These are phyloP conservation scores for Cuculus canorus DNA, from an alignment of 2,797 vertebrate species.

Conservation along the genomic window DNA sequence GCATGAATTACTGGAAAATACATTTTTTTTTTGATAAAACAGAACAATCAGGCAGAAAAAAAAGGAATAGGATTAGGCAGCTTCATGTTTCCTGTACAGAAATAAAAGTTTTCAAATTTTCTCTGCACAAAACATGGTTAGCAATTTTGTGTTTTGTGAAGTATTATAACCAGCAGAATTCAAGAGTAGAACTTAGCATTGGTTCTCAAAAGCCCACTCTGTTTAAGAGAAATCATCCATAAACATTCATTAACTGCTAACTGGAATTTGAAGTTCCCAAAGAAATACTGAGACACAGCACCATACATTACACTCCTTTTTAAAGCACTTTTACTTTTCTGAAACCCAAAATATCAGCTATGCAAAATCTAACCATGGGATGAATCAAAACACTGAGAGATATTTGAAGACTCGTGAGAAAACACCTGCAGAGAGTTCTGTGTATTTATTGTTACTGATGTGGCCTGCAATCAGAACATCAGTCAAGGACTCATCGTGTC, in stretches of 20 bases:
- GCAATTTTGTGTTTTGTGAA: background rate
- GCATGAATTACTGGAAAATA: slow-evolving; percentile 17
- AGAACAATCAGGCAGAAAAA: background rate
- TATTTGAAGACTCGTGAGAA: background rate
- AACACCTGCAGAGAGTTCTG: background rate
- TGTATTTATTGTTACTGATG: slow-evolving; percentile 6
- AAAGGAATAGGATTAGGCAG: background rate
- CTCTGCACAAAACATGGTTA: background rate
- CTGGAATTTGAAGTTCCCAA: background rate
- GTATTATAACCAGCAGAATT: background rate
- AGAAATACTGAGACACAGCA: background rate
- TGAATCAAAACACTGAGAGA: background rate
- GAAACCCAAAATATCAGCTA: background rate
- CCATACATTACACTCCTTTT: background rate
- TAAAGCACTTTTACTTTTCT: background rate
- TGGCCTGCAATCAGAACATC: slow-evolving; percentile 17
- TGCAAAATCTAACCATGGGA: background rate
- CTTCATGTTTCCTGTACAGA: background rate
- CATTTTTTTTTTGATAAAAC: background rate
- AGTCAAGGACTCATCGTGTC: slow-evolving; percentile 35
- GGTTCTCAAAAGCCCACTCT: background rate
- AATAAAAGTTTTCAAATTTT: background rate
- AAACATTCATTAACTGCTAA: background rate
- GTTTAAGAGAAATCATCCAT: background rate
- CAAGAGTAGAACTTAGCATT: background rate